Evolutionary conservation across 64 coral and sea anemone genomes (phyloP).

Genomic region (Pocillopora verrucosa): DNA sequence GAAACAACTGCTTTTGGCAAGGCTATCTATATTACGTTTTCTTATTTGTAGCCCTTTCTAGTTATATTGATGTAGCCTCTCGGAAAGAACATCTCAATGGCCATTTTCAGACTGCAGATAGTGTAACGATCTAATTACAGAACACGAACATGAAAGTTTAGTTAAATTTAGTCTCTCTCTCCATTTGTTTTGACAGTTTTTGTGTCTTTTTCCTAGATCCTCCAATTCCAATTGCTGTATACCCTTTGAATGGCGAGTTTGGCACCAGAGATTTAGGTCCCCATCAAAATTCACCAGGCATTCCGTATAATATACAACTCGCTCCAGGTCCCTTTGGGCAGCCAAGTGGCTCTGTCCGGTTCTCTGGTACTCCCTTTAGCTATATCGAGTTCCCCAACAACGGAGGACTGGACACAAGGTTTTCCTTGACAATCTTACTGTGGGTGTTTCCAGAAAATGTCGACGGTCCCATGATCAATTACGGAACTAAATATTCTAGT

Average conservation of each 20-base stretch:
- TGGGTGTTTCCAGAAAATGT: slow-evolving; percentile 34
- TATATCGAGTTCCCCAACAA: slow-evolving; percentile 46
- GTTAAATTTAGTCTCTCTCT: too few species aligned
- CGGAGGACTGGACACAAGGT: slow-evolving; percentile 14
- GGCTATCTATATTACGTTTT: too few species aligned
- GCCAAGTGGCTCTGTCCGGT: slow-evolving; percentile 25
- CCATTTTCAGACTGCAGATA: too few species aligned
- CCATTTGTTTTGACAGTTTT: background rate
- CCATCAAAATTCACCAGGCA: slow-evolving; percentile 37
- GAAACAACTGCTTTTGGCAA: too few species aligned
- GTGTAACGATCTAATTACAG: too few species aligned
- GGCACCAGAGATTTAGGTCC: slow-evolving; percentile 15
- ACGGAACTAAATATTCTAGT: background rate
- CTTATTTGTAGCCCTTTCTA: too few species aligned
- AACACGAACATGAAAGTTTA: too few species aligned
- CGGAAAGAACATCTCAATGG: too few species aligned
- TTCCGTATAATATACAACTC: slow-evolving; percentile 2
- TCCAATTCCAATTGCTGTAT: slow-evolving; percentile 32
- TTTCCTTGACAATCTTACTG: slow-evolving; percentile 39
- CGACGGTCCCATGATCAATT: slow-evolving; percentile 50
- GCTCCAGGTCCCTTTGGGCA: slow-evolving; percentile 39
- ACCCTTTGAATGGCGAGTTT: slow-evolving; percentile 21
- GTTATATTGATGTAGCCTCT: too few species aligned
- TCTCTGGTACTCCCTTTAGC: background rate
- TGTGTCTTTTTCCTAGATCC: slow-evolving; percentile 34